Evolutionary conservation across 2,888 invertebrate genomes (phyloP).

Genomic region (Chrysomela aeneicollis): DNA sequence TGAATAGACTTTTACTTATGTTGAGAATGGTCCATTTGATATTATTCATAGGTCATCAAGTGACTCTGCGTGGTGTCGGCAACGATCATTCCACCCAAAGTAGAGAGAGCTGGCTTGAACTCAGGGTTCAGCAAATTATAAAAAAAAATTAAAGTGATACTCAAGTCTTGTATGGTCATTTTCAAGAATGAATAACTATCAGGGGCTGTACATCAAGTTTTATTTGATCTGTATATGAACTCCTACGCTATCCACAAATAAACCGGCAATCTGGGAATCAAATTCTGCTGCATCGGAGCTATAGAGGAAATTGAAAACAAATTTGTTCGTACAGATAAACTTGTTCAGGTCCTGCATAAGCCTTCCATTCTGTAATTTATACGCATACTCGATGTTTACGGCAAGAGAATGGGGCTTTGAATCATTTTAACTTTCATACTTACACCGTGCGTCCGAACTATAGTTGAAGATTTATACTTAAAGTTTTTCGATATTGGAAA

Average conservation of each 20-base stretch:
- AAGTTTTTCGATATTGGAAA: conserved; percentile 2
- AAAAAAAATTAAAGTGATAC: too few species aligned
- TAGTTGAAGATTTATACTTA: conserved; percentile 9
- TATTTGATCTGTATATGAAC: background rate
- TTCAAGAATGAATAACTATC: too few species aligned
- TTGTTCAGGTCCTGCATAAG: conserved; percentile 22
- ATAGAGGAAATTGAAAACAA: conserved; percentile 41
- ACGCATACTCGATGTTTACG: conserved; percentile 21
- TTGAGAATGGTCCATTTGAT: too few species aligned
- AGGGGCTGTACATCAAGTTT: too few species aligned
- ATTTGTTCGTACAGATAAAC: conserved; percentile 40
- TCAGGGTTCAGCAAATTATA: too few species aligned
- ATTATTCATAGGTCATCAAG: too few species aligned
- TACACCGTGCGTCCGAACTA: conserved; percentile 2
- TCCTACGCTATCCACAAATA: conserved; percentile 14
- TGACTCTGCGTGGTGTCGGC: too few species aligned
- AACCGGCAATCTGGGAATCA: conserved; percentile 30
- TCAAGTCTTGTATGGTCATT: too few species aligned
- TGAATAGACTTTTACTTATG: too few species aligned
- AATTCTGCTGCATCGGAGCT: conserved; percentile 25
- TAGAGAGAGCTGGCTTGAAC: too few species aligned
- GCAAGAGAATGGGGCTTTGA: conserved; percentile 18
- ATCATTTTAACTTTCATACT: conserved; percentile 23
- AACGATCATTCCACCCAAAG: too few species aligned
- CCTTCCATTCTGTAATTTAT: conserved; percentile 11